A percentile compares a stretch with the other conserved stretches of the same genome.
phyloP scores from a whole-genome alignment of 2,888 invertebrate species.

The Tetranychus truncatus region DNA sequence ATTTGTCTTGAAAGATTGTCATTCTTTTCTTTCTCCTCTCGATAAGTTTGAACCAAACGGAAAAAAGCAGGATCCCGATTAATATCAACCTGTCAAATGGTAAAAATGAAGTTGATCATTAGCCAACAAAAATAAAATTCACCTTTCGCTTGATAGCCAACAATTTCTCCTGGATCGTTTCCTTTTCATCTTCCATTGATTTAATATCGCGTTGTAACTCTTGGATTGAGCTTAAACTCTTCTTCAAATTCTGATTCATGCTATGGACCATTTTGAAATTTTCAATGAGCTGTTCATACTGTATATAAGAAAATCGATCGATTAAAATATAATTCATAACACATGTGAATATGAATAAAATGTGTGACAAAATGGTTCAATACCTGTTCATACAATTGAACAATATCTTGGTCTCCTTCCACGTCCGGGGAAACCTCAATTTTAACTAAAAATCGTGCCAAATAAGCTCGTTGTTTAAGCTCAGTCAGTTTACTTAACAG shows the following conservation, averaged over 20 bases:
- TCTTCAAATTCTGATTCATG: constrained; percentile 45
- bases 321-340: background rate
- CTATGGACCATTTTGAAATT: constrained; percentile 62
- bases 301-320: background rate
- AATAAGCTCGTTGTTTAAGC: constrained; percentile 59
- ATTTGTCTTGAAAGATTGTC: constrained; percentile 17
- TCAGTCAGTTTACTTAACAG: constrained; percentile 51
- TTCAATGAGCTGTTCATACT: constrained; percentile 54
- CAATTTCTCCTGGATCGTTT: constrained; percentile 47
- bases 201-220: constrained; percentile 67
- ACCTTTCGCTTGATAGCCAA: constrained; percentile 41
- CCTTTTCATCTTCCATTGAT: constrained; percentile 67
- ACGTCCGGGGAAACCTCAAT: constrained; percentile 57
- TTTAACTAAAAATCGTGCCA: constrained; percentile 46
- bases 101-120: background rate
- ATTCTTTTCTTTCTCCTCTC: constrained; percentile 18
- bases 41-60: constrained; percentile 29
- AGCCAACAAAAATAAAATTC: constrained; percentile 21
- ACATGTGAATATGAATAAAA: background rate
- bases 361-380: background rate
- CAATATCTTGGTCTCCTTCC: constrained; percentile 51
- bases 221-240: constrained; percentile 43
- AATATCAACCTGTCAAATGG: constrained; percentile 36
- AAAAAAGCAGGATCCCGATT: constrained; percentile 39
- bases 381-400: constrained; percentile 46